Evolutionary conservation across 2,888 invertebrate genomes (phyloP), one percentile per base, ranked within the genome.

Genomic region (Girardia tigrina): DNA sequence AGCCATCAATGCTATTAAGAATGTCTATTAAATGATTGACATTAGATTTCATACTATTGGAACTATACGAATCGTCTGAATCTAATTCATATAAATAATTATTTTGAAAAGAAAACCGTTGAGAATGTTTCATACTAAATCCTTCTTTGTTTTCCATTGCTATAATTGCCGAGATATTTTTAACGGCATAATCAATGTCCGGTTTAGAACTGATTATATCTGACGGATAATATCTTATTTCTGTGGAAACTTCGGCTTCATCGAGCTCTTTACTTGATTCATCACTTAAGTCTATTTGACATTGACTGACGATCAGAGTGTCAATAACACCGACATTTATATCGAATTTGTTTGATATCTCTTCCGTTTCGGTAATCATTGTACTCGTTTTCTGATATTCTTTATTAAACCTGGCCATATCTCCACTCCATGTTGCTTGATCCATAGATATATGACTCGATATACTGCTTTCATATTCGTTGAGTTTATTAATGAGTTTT

Each of bases 1-100:
- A n/a, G 56, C n/a, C n/a, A 23, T 56, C 56, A 56, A 56, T 56
- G 23, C n/a, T 56, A 56, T 56, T 56, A 56, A 56, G 56, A 56
- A 56, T 56, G 23, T 56, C 56, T 56, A 56, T n/a, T 23, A 56
- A 56, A 56, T 23, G 56, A 56, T 56, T 56, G n/a, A 56, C 23
- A 56, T 56, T 56, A 20, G 56, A 6, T 20, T 56, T 56, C 23
- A 20, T 23, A 56, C 56, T 56, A 20, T 56, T n/a, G 23, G n/a
- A 56, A 56, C 56, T 56, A 20, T 20, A n/a, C 56, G 56, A 56
- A 20, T 56, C 56, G 23, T 56, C 56, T 20, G 56, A 56, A 56
- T 56, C 56, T 23, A 56, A 2, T 16, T 56, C 56, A 56, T 56
- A 56, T 12, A 56, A 23, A 56, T 56, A 56, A 56, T n/a, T 56